These are phyloP conservation scores for Dasysyrphus albostriatus DNA, from an alignment of 2,888 invertebrate genomes.

Conservation along the genomic window DNA sequence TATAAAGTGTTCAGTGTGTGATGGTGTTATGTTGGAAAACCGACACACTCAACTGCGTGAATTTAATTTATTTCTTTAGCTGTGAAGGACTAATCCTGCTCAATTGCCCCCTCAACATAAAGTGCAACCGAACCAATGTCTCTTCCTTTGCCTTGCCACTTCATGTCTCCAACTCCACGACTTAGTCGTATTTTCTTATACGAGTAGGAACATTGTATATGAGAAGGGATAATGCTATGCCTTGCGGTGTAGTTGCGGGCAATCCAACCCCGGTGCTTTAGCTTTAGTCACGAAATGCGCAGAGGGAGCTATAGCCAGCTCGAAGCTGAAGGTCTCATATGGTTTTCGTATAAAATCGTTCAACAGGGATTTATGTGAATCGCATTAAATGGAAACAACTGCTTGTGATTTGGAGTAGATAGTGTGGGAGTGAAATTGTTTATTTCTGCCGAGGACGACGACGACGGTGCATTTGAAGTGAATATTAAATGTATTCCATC, in stretches of 20 bases:
- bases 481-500: slow-evolving; percentile 56
- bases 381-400: slow-evolving; percentile 75
- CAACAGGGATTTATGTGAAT: slow-evolving; percentile 74
- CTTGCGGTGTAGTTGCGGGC: slow-evolving; percentile 75
- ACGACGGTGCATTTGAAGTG: slow-evolving; percentile 49
- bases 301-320: slow-evolving; percentile 50
- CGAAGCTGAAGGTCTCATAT: slow-evolving; percentile 61
- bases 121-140: slow-evolving; percentile 38
- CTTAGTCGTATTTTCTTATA: slow-evolving; percentile 29
- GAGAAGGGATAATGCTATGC: slow-evolving; percentile 69
- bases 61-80: slow-evolving; percentile 75
- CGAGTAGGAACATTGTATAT: neutral
- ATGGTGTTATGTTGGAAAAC: slow-evolving; percentile 70
- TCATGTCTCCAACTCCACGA: slow-evolving; percentile 7
- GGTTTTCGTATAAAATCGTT: slow-evolving; percentile 66
- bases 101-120: slow-evolving; percentile 64
- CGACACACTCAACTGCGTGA: slow-evolving; percentile 74
- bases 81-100: slow-evolving; percentile 72
- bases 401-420: slow-evolving; percentile 72
- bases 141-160: slow-evolving; percentile 25
- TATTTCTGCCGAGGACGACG: slow-evolving; percentile 56
- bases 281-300: slow-evolving; percentile 71
- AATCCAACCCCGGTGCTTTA: slow-evolving; percentile 67
- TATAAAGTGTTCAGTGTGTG: slow-evolving; percentile 2
- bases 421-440: slow-evolving; percentile 72